Evolutionary conservation across 2,113 vertebrate species (phyloP).

Genomic region (Acrocephalus kingi): DNA sequence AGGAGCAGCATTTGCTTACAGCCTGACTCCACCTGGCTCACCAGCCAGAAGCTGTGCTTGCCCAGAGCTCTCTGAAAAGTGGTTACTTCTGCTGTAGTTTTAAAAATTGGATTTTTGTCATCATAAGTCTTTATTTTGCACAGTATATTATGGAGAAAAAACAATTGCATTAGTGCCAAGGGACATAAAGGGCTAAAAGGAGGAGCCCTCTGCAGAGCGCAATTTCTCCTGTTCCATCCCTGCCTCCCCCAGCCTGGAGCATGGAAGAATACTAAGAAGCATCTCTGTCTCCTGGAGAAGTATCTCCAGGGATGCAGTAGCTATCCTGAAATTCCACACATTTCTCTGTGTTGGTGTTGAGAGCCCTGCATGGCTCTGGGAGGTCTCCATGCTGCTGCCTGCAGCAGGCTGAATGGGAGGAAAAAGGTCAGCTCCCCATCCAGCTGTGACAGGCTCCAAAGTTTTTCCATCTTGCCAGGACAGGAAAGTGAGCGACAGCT

Average conservation of each 20-base stretch:
- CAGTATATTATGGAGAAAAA: neutral
- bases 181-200: neutral
- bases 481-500: neutral
- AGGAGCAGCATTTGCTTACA: neutral
- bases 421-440: neutral
- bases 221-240: neutral
- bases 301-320: neutral
- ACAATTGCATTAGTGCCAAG: neutral
- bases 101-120: neutral
- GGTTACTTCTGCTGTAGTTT: neutral
- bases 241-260: neutral
- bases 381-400: neutral
- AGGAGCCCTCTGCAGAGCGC: neutral
- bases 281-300: neutral
- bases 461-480: neutral
- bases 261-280: neutral
- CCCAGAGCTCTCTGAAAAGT: neutral
- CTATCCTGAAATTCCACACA: neutral
- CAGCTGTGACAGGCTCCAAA: accelerated
- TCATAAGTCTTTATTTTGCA: accelerated
- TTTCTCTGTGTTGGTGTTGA: neutral
- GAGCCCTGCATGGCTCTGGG: neutral
- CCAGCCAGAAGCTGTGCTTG: neutral
- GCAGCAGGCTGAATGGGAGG: neutral
- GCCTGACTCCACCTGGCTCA: neutral